phyloP scores from a whole-genome alignment of 2,113 vertebrate species.

The Addax nasomaculatus region DNA sequence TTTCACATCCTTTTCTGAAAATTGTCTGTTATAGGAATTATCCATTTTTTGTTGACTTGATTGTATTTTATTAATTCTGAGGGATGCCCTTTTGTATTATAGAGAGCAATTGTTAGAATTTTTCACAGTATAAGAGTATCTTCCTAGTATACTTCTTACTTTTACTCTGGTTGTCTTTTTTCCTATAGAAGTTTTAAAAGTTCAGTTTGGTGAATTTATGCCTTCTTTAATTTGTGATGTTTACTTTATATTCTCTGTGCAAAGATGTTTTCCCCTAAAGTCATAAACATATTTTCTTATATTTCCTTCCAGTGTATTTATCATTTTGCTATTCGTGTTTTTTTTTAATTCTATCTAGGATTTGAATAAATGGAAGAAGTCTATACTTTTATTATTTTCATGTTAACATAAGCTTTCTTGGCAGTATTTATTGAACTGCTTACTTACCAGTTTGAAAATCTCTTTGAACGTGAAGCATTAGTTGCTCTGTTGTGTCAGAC shows the following conservation, averaged over 20 bases:
- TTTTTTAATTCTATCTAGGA: neutral
- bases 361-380: neutral
- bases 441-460: neutral
- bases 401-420: neutral
- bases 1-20: neutral
- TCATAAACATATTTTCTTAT: neutral
- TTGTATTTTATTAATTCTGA: neutral
- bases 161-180: neutral
- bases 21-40: neutral
- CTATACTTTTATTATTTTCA: neutral
- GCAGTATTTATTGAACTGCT: neutral
- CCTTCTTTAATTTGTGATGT: neutral
- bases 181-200: neutral
- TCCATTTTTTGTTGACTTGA: neutral
- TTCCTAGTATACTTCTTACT: neutral
- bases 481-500: neutral
- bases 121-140: neutral
- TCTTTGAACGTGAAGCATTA: neutral
- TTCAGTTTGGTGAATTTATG: neutral
- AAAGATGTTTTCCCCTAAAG: neutral
- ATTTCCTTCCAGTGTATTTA: neutral
- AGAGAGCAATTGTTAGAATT: neutral
- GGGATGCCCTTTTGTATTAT: neutral
- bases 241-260: neutral
- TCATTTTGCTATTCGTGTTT: neutral